Evolutionary conservation across 2,113 vertebrate species (phyloP), one percentile per base, ranked within the genome.

Genomic region (Labrus mixtus): DNA sequence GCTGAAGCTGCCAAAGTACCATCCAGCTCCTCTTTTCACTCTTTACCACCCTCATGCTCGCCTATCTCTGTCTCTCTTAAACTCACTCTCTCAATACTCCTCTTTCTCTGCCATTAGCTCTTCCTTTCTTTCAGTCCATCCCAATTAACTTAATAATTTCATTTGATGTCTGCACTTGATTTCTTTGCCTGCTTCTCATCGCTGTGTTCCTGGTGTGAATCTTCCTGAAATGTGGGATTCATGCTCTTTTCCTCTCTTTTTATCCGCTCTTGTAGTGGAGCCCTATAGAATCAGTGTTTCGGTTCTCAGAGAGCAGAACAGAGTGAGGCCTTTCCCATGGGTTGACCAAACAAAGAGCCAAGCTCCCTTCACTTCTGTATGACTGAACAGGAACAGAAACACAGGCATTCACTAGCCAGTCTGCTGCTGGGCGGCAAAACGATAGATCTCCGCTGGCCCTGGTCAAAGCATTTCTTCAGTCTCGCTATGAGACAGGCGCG

Each of bases 381-480:
- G 87, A 91, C 90, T 89, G 87, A 86, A 90, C 91, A 90, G 85
- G 82, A 92, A 89, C 89, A 93, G 87, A 92, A 89, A 89, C 89
- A 67, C 57, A 88, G 72, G 84, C 89, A 88, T 91, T 90, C 81
- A 81, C 66, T 13, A 68, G 72, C 6, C n/a, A 60, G 76, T 61
- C 68, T 68, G 75, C 82, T 88, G 79, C 87, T 64, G 63, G 76
- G 79, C 61, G 76, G 86, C 80, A 12, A 72, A 65, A 37, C 36
- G 67, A 88, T 65, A 84, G 78, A 86, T 87, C 86, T 89, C 70
- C 11, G 7, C 69, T 19, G 66, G 61, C 58, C 51, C 11, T 25
- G 39, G 72, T 66, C 25, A 8, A 68, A 56, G 75, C 58, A 37
- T 73, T 50, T 77, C 79, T 85, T 72, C 56, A 41, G 36, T 69